A percentile compares a stretch with the other conserved stretches of the same genome.
These are phyloP conservation scores for Leptopilina clavipes DNA, from an alignment of 1,140 invertebrate species.

Conservation along the genomic window DNA sequence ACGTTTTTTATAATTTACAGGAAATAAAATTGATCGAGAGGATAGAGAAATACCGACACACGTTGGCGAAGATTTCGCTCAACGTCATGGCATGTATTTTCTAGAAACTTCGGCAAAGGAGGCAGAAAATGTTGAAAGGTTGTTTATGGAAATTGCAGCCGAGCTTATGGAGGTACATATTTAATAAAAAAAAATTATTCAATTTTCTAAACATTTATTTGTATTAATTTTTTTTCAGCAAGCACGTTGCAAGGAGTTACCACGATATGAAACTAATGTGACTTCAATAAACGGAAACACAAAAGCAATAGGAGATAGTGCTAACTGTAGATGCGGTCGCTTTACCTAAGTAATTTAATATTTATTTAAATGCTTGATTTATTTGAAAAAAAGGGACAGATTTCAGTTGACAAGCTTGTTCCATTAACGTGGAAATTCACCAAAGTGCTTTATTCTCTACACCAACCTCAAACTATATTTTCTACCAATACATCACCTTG, in stretches of 20 bases:
- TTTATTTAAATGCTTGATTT: constrained; percentile 43
- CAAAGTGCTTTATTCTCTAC: constrained; percentile 56
- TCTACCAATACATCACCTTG: constrained; percentile 11
- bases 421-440: constrained; percentile 50
- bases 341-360: constrained; percentile 64
- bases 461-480: constrained; percentile 31
- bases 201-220: too few relatives aligned
- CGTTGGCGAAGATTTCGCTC: constrained; percentile 97
- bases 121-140: constrained; percentile 96
- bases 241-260: constrained; percentile 85
- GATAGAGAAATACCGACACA: constrained; percentile 95
- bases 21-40: constrained; percentile 97
- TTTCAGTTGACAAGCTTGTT: constrained; percentile 49
- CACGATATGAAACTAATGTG: constrained; percentile 82
- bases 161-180: constrained; percentile 87
- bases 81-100: constrained; percentile 97
- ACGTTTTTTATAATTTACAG: constrained; percentile 72
- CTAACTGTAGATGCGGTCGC: constrained; percentile 78
- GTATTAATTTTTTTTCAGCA: constrained; percentile 76
- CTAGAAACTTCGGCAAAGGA: constrained; percentile 99
- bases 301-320: constrained; percentile 80
- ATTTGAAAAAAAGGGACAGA: constrained; percentile 41
- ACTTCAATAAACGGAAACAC: constrained; percentile 84
- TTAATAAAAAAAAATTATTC: too few relatives aligned
- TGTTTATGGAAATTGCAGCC: constrained; percentile 96